Conservation (phyloP, 2,797 vertebrate species). For the Hybognathus amarus region DNA sequence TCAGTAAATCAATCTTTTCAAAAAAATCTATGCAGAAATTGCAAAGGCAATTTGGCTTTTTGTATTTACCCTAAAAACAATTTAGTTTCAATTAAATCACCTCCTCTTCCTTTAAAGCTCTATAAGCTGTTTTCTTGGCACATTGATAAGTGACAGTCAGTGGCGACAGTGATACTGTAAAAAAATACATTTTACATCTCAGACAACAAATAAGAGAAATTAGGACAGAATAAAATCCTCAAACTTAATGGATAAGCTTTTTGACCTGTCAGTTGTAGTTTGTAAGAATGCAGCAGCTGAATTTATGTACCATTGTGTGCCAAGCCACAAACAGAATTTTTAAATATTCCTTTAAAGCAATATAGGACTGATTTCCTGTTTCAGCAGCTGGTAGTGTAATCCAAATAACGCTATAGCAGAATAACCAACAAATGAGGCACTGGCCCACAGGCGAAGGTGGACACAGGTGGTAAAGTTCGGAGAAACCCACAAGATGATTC, state of each 20-base stretch:
- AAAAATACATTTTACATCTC: neutral
- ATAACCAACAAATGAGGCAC: constrained; percentile 58
- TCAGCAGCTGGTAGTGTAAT: constrained; percentile 63
- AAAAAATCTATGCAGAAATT: constrained; percentile 22
- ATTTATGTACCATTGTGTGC: constrained; percentile 59
- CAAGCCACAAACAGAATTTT: constrained; percentile 65
- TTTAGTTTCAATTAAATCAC: constrained; percentile 63
- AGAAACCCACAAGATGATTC: constrained; percentile 20
- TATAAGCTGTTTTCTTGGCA: constrained; percentile 61
- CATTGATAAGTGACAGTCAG: constrained; percentile 45
- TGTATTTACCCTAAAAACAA: constrained; percentile 58
- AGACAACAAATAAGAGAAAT: constrained; percentile 53
- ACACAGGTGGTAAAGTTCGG: constrained; percentile 33
- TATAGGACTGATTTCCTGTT: constrained; percentile 63
- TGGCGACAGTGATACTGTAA: constrained; percentile 43
- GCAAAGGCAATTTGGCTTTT: constrained; percentile 44
- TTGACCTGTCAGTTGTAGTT: constrained; percentile 62
- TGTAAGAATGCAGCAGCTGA: constrained; percentile 54
- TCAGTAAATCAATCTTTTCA: constrained; percentile 16
- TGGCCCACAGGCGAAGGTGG: constrained; percentile 58
- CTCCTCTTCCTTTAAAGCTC: constrained; percentile 58
- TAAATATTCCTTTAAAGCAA: constrained; percentile 60
- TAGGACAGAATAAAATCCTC: constrained; percentile 41
- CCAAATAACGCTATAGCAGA: constrained; percentile 53
- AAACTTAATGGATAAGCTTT: constrained; percentile 53